A percentile compares a stretch with the other conserved stretches of the same genome.
These are phyloP conservation scores for Lagodon rhomboides DNA, from an alignment of 2,797 vertebrate genomes.

Conservation along the genomic window DNA sequence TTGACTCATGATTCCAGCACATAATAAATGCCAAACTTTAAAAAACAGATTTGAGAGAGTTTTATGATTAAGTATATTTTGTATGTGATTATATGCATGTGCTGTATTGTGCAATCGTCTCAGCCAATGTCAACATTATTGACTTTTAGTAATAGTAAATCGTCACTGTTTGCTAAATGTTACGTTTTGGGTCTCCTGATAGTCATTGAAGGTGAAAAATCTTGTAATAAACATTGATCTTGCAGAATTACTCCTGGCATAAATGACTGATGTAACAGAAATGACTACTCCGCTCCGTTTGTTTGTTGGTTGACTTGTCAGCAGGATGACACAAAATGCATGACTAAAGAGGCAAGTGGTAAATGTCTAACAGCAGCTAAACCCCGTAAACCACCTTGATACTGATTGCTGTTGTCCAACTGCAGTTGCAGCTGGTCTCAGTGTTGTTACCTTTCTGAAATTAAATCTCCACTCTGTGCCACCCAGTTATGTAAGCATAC, in stretches of 20 bases:
- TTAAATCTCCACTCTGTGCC: too few relatives aligned
- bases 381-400: too few relatives aligned
- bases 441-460: too few relatives aligned
- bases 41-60: neutral
- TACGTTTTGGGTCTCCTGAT: neutral
- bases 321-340: too few relatives aligned
- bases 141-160: neutral
- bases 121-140: neutral
- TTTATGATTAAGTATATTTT: neutral
- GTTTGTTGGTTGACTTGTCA: too few relatives aligned
- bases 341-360: too few relatives aligned
- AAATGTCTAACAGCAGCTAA: too few relatives aligned
- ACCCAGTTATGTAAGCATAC: too few relatives aligned
- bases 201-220: neutral
- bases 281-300: too few relatives aligned
- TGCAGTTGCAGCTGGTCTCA: too few relatives aligned
- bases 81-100: neutral
- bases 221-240: neutral
- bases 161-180: neutral
- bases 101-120: neutral
- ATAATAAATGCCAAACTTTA: neutral
- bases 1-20: neutral
- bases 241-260: neutral
- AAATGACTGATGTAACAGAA: neutral
- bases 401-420: too few relatives aligned